Evolutionary conservation across 2,888 invertebrate species (phyloP).

Genomic region (Meiosimyza decipiens): DNA sequence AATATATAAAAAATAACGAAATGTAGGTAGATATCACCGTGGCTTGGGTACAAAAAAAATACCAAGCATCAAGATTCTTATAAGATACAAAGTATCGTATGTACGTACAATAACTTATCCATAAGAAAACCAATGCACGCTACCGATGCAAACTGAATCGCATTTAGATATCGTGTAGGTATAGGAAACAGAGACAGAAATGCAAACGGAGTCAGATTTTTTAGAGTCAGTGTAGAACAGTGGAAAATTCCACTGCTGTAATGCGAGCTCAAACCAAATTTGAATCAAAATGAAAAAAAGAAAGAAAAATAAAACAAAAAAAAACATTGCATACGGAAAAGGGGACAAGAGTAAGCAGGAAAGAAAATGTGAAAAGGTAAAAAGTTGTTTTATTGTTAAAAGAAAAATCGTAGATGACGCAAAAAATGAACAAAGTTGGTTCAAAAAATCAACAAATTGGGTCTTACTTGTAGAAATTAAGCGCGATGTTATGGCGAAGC

Average conservation of each 20-base stretch:
- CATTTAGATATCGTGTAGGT: too few species aligned
- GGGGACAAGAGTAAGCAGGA: background rate
- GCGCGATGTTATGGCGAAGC: background rate
- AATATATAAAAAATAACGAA: too few species aligned
- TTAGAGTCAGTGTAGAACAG: conserved; percentile 43
- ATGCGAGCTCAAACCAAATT: conserved; percentile 36
- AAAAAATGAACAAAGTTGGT: conserved; percentile 7
- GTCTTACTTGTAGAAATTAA: background rate
- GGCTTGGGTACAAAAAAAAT: too few species aligned
- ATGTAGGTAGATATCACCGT: too few species aligned
- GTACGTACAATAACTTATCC: too few species aligned
- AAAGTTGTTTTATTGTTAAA: conserved; percentile 14
- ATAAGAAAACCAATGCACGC: too few species aligned
- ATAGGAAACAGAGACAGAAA: conserved; percentile 1
- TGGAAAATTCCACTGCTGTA: conserved; percentile 60
- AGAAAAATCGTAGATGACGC: background rate
- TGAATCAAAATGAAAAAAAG: conserved; percentile 11
- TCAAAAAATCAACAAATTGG: background rate
- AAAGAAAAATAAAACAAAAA: background rate
- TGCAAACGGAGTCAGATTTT: conserved; percentile 16
- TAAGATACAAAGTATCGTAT: too few species aligned
- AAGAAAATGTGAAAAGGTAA: conserved; percentile 6
- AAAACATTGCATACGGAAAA: background rate
- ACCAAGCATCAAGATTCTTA: too few species aligned
- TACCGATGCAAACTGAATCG: too few species aligned